Evolutionary conservation across 2,113 vertebrate species (phyloP).

Genomic region (Donacobius atricapilla): DNA sequence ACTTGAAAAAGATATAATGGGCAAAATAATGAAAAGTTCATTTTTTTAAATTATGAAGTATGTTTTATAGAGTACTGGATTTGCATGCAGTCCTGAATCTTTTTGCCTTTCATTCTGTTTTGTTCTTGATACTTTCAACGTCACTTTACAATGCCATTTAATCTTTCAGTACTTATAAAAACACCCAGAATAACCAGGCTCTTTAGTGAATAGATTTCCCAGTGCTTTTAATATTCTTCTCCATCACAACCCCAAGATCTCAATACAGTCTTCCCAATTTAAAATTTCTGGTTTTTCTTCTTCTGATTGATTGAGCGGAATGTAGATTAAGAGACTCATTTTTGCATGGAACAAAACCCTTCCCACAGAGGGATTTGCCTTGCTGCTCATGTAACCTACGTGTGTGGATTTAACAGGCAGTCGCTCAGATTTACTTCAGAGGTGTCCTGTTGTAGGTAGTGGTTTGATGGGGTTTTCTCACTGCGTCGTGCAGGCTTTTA

Average conservation of each 20-base stretch:
- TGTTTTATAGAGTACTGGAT: not conserved
- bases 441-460: not conserved
- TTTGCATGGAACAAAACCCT: not conserved
- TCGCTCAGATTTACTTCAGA: not conserved
- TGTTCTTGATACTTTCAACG: not conserved
- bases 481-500: not conserved
- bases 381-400: not conserved
- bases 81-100: not conserved
- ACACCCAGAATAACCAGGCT: not conserved
- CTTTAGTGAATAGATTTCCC: not conserved
- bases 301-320: not conserved
- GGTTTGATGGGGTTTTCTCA: not conserved
- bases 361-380: not conserved
- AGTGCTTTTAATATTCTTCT: not conserved
- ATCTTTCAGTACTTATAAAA: not conserved
- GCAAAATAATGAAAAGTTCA: not conserved
- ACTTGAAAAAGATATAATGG: not conserved
- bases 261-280: not conserved
- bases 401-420: not conserved
- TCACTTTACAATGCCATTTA: not conserved
- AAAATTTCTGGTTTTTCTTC: not conserved
- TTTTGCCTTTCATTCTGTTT: not conserved
- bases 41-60: not conserved
- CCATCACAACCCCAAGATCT: not conserved
- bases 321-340: not conserved